These are phyloP conservation scores for Notolabrus celidotus DNA, from an alignment of 2,797 vertebrate species.

Conservation along the genomic window DNA sequence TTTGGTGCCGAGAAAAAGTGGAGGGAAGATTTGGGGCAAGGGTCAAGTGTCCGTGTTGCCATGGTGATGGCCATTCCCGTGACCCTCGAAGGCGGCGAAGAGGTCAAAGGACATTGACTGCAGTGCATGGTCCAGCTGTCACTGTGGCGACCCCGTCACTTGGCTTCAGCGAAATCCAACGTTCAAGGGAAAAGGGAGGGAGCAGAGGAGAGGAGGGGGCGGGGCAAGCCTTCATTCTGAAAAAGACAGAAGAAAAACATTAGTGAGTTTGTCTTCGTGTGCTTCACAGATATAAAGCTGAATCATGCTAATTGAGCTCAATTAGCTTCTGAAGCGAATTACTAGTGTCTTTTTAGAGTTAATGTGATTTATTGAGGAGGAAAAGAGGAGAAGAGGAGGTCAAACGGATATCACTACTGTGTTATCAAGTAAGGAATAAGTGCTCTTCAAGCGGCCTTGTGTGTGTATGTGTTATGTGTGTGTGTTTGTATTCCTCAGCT, in stretches of 20 bases:
- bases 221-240: slow-evolving; percentile 79
- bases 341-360: slow-evolving; percentile 15
- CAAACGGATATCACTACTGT: slow-evolving; percentile 59
- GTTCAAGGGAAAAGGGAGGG: slow-evolving; percentile 48
- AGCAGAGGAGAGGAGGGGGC: slow-evolving; percentile 9
- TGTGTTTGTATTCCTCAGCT: slow-evolving; percentile 59
- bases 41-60: slow-evolving; percentile 82
- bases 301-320: slow-evolving; percentile 19
- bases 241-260: slow-evolving; percentile 35
- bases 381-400: slow-evolving; percentile 43
- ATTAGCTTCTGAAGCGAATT: slow-evolving; percentile 14
- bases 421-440: slow-evolving; percentile 80
- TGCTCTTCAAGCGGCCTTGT: slow-evolving; percentile 52
- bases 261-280: slow-evolving; percentile 20
- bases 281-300: slow-evolving; percentile 34
- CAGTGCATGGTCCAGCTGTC: slow-evolving; percentile 81
- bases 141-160: slow-evolving; percentile 65
- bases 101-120: slow-evolving; percentile 76
- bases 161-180: slow-evolving; percentile 60
- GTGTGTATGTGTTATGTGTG: slow-evolving; percentile 45
- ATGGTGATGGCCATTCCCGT: slow-evolving; percentile 72
- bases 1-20: slow-evolving; percentile 69
- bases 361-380: slow-evolving; percentile 45
- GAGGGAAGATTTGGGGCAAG: slow-evolving; percentile 64
- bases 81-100: slow-evolving; percentile 65